Base-by-base conservation (phyloP, 23 tunicate genomes). In the Pegea sp. region DNA sequence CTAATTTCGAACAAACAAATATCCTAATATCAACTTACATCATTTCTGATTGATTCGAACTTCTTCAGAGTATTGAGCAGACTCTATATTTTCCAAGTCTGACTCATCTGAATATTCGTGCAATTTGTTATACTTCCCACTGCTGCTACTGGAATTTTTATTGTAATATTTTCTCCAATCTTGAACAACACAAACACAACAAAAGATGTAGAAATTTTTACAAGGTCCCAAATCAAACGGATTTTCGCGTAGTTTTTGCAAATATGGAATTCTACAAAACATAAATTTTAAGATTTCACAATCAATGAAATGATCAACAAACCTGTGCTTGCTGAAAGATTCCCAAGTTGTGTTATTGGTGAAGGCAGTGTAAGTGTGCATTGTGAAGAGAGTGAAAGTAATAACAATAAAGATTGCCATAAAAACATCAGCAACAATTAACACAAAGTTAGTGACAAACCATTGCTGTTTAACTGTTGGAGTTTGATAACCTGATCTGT, bases 311-410 rank as follows among this genome's bases (percentile, higher is more conserved):
- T 26, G 61, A 34, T n/a, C n/a, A 59, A 38, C 18, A 34, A 60
- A 81, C 93, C 93, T 62, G 43, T 64, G 67, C 63, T 77, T 66
- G 67, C 95, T 84, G 69, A 84, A 73, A 22, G 76, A 64, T 34
- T 84, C 95, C 95, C 95, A 84, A 1, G 95, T 84, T 32, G 95
- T 84, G 56, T 84, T 64, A 30, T 84, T 84, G 26, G 64, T 53
- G 3, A 84, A 26, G 3, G 65, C 53, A 72, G 69, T 34, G 51
- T 73, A 84, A 4, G 84, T 66, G 46, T 84, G 95, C 31, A 84
- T 72, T 23, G 70, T 49, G 26, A 78, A 59, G 1, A 84, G 59
- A 1, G 76, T 29, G 8, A 56, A 61, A 23, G 61, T 77, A 3
- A 73, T 72, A 24, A 74, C 22, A 1, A 74, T 30, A 4, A 84